Percentiles rank a stretch among this genome's conserved stretches.
Conservation (phyloP, 2,797 vertebrate species). For the Squalus acanthias region DNA sequence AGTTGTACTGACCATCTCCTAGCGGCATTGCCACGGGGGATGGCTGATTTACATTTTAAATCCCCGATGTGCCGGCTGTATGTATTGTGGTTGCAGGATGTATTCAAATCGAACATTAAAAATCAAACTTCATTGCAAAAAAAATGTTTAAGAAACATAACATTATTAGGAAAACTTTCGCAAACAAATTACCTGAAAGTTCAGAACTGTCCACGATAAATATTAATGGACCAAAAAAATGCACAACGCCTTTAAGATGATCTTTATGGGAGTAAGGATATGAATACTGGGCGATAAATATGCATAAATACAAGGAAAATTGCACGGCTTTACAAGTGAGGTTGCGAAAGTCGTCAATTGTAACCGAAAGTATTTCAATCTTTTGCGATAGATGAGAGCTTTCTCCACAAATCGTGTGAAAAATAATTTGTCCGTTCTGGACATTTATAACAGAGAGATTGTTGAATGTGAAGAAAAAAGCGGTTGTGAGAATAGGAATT, state of each 20-base stretch:
- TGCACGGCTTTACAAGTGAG: not conserved
- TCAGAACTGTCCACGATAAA: not conserved
- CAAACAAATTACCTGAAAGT: not conserved
- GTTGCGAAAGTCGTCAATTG: not conserved
- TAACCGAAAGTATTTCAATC: not conserved
- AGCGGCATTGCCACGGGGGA: slow-evolving; percentile 18
- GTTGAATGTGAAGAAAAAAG: not conserved
- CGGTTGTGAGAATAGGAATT: not conserved
- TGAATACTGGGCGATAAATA: not conserved
- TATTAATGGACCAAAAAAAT: not conserved
- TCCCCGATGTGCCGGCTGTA: not conserved
- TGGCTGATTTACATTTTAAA: slow-evolving; percentile 31
- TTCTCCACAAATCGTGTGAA: not conserved
- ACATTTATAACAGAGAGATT: not conserved
- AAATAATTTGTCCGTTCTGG: not conserved
- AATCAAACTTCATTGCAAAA: not conserved
- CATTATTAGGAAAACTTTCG: not conserved
- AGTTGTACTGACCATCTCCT: slow-evolving; percentile 19
- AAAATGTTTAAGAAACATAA: not conserved
- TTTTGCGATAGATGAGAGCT: not conserved
- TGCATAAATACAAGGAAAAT: not conserved
- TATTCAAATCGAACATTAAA: not conserved
- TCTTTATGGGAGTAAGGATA: not conserved
- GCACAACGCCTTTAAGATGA: not conserved
- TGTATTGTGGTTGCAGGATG: not conserved